Base-by-base conservation (phyloP, 2,888 invertebrate species). In the Acanthosepion esculentum region DNA sequence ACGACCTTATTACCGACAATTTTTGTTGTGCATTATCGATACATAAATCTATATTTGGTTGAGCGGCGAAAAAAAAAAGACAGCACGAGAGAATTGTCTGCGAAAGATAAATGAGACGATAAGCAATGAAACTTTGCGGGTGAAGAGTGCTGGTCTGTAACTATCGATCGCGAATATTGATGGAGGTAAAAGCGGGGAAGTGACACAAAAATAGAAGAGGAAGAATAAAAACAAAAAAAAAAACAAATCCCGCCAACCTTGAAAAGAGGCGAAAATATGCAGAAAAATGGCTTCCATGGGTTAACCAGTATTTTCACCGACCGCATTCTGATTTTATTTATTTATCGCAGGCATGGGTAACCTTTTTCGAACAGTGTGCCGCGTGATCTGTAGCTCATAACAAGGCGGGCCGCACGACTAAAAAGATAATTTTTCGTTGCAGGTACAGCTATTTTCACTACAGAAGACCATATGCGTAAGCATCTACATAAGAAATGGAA, bases 1-100 rank as follows among this genome's bases (percentile, higher is more conserved):
- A n/a, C 78, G 78, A 78, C 78, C 78, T 78, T 78, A 78, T 78
- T 78, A 78, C n/a, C 78, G 78, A 78, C 78, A 78, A 78, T 78
- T n/a, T 78, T 78, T 78, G n/a, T 78, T 33, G 15, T 33, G 12
- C 78, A 78, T 78, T 78, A 78, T 78, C 78, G 78, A 78, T 78
- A 15, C 78, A 78, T 78, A 78, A 78, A 78, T 78, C 78, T 78
- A 78, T 78, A 78, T n/a, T 20, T n/a, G n/a, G n/a, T n/a, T 78
- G n/a, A 78, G 78, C 78, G n/a, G 5, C 33, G 15, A n/a, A 78
- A 78, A 78, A 78, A n/a, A 78, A 78, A 78, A n/a, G n/a, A n/a
- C n/a, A n/a, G 2, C n/a, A n/a, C 29, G 29, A n/a, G 29, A 12
- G 29, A 64, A 64, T 8, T 29, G 78, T 78, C 5, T n/a, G 15